phyloP scores from a whole-genome alignment of 2,797 vertebrate species.

The Miichthys miiuy region DNA sequence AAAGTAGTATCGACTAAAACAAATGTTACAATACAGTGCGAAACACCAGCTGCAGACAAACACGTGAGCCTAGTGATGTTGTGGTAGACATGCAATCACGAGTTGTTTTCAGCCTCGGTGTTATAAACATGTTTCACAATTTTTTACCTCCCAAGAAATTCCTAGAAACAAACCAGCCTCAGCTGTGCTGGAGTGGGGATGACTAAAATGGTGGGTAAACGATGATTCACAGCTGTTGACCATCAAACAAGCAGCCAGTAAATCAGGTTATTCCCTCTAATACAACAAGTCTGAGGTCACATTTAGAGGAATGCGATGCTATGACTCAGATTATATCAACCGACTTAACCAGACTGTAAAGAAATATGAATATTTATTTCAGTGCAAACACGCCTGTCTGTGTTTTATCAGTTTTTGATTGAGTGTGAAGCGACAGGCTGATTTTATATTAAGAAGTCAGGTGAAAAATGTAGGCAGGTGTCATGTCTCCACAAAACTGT shows the following conservation, averaged over 20 bases:
- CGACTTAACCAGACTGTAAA: neutral
- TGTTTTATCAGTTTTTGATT: neutral
- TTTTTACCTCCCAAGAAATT: neutral
- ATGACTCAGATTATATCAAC: neutral
- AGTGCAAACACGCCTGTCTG: neutral
- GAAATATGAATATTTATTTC: neutral
- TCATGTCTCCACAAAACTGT: neutral
- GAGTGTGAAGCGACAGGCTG: neutral
- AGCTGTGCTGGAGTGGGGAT: neutral
- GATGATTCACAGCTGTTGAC: neutral
- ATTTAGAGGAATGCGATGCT: neutral
- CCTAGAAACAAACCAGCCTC: too few species aligned
- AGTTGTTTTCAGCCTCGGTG: conserved; percentile 8
- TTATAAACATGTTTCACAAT: neutral
- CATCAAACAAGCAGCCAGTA: neutral
- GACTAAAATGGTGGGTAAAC: neutral
- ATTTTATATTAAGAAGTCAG: neutral
- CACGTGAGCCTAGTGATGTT: neutral
- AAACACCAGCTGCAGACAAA: neutral
- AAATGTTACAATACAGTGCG: rapidly evolving
- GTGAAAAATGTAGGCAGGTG: neutral
- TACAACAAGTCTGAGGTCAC: neutral
- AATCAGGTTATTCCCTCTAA: neutral
- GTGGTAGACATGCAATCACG: conserved; percentile 6
- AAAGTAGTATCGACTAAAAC: too few species aligned